Evolutionary conservation across 2,113 vertebrate species (phyloP).

Genomic region (Aspidoscelis tigris): DNA sequence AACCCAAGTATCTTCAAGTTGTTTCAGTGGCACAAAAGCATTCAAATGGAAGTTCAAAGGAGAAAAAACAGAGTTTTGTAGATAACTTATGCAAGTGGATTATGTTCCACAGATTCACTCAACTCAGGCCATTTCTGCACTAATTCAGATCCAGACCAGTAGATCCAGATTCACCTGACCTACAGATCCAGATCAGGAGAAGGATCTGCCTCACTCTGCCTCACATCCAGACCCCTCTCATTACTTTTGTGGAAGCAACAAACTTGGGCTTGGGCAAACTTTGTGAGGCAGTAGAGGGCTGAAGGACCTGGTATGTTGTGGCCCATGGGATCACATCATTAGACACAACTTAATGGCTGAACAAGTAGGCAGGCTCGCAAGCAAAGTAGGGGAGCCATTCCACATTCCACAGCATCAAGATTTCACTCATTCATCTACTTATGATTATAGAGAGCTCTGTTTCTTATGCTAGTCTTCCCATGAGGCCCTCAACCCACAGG

Average conservation of each 20-base stretch:
- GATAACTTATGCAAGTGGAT: background rate
- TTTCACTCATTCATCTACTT: background rate
- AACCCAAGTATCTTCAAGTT: background rate
- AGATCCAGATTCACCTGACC: too few relatives aligned
- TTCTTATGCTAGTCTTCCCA: background rate
- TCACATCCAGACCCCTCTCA: too few relatives aligned
- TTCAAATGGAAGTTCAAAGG: background rate
- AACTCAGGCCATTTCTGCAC: background rate
- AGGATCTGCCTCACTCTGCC: too few relatives aligned
- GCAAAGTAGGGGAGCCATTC: background rate
- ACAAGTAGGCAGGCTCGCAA: background rate
- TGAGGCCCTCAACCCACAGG: background rate
- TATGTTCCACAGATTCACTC: accelerated
- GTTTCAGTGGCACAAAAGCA: constrained; percentile 17
- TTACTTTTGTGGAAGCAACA: too few relatives aligned
- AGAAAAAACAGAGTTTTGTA: background rate
- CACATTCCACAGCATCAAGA: background rate
- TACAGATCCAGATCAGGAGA: too few relatives aligned
- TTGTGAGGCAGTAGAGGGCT: too few relatives aligned
- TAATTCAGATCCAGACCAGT: too few relatives aligned
- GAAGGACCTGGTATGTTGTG: too few relatives aligned
- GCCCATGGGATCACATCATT: too few relatives aligned
- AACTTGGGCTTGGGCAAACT: too few relatives aligned
- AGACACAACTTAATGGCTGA: background rate
- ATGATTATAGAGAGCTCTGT: background rate